Conservation (phyloP, 2,113 vertebrate species). For the Gila orcuttii region DNA sequence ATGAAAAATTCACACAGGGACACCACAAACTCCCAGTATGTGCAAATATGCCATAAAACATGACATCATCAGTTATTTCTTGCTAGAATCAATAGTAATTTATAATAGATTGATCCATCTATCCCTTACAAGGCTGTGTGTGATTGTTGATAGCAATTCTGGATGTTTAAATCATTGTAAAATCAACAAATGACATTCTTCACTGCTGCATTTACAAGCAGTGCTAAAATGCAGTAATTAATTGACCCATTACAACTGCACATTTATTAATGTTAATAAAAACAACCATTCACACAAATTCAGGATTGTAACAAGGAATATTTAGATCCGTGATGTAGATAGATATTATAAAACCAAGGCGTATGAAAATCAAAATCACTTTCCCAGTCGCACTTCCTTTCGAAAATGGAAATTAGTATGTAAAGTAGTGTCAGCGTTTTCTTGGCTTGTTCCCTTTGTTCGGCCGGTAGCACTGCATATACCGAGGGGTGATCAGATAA, state of each 20-base stretch:
- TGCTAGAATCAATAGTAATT: not conserved
- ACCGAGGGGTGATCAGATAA: not conserved
- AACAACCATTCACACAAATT: not conserved
- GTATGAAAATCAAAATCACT: not conserved
- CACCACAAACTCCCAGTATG: constrained; percentile 44
- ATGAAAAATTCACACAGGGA: constrained; percentile 51
- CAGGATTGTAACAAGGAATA: not conserved
- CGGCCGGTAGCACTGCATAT: not conserved
- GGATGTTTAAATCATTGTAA: not conserved
- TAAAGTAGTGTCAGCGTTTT: constrained; percentile 2
- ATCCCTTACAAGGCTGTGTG: not conserved
- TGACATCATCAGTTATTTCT: constrained; percentile 36
- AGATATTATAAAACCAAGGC: not conserved
- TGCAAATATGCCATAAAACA: constrained; percentile 40
- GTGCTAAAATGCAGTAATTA: not conserved
- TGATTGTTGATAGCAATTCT: not conserved
- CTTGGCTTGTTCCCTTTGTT: constrained; percentile 1
- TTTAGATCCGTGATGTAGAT: not conserved
- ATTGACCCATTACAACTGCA: not conserved
- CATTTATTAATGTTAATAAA: not conserved
- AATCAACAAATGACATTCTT: not conserved
- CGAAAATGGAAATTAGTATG: constrained; percentile 11
- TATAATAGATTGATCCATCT: constrained; percentile 1
- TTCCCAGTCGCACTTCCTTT: not conserved
- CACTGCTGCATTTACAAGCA: not conserved